A percentile compares a stretch with the other conserved stretches of the same genome.
phyloP scores from a whole-genome alignment of 1,140 invertebrate species.

The Conus ventricosus region DNA sequence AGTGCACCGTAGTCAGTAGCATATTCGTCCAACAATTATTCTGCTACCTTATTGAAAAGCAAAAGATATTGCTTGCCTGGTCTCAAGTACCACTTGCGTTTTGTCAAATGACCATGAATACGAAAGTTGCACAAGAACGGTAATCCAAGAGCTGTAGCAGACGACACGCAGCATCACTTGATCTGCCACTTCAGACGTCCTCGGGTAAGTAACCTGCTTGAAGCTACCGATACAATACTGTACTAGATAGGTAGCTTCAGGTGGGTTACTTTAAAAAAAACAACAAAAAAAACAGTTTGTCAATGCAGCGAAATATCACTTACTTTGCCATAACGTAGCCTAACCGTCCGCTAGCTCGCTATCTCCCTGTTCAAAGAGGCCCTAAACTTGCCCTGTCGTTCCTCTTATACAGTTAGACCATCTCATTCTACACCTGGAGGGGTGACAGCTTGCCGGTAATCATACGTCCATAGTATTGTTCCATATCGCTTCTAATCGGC shows the following conservation, averaged over 20 bases:
- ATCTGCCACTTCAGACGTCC: too few species aligned
- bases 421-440: not conserved
- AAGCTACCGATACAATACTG: too few species aligned
- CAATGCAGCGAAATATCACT: not conserved
- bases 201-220: too few species aligned
- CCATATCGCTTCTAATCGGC: too few species aligned
- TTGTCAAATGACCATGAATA: not conserved
- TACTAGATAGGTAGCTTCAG: too few species aligned
- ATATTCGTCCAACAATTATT: too few species aligned
- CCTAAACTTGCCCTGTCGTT: not conserved
- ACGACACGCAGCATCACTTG: not conserved
- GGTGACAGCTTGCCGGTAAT: not conserved
- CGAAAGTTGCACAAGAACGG: conserved; percentile 6
- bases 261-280: too few species aligned
- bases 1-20: too few species aligned
- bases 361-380: not conserved
- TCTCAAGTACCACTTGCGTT: too few species aligned
- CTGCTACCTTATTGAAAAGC: too few species aligned
- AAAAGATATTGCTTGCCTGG: too few species aligned
- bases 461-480: not conserved
- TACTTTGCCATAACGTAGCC: not conserved
- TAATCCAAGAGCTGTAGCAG: not conserved
- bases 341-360: not conserved
- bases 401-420: not conserved
- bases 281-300: not conserved